Conservation (phyloP, 2,888 invertebrate genomes). For the Acleris cristana region DNA sequence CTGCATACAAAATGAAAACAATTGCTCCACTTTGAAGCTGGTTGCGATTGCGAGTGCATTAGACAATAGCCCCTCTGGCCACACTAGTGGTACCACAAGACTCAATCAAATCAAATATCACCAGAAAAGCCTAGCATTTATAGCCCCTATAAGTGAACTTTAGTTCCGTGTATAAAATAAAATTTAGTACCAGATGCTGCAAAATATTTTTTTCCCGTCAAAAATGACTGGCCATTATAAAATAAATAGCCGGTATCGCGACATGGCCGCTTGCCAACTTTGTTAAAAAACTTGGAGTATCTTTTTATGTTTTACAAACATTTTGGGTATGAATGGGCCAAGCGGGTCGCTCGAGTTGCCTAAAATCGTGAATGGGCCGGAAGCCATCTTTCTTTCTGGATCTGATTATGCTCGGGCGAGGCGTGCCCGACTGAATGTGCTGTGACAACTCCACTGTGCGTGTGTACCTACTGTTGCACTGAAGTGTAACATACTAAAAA, state of each 20-base stretch:
- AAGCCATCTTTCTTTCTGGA: conserved; percentile 50
- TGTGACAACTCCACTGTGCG: conserved; percentile 40
- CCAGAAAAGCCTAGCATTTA: too few relatives aligned
- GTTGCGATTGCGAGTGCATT: too few relatives aligned
- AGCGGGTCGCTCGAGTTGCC: conserved; percentile 4
- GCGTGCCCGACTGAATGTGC: conserved; percentile 52
- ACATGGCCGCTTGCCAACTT: not conserved
- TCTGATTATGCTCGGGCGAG: conserved; percentile 56
- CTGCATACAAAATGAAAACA: too few relatives aligned
- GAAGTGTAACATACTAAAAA: conserved; percentile 18
- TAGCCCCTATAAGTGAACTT: too few relatives aligned
- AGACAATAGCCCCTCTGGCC: too few relatives aligned
- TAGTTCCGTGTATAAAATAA: too few relatives aligned
- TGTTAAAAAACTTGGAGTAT: not conserved
- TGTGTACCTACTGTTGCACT: conserved; percentile 41
- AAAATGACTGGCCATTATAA: not conserved
- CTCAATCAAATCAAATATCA: too few relatives aligned
- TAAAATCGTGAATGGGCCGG: conserved; percentile 31
- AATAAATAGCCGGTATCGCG: not conserved
- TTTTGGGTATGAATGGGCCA: conserved; percentile 1
- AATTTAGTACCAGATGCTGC: not conserved
- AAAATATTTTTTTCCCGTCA: not conserved
- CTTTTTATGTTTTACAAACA: conserved; percentile 13
- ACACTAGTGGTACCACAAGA: too few relatives aligned
- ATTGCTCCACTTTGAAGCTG: too few relatives aligned